Conservation (phyloP, 2,888 invertebrate genomes). For the Pseudococcus viburni region DNA sequence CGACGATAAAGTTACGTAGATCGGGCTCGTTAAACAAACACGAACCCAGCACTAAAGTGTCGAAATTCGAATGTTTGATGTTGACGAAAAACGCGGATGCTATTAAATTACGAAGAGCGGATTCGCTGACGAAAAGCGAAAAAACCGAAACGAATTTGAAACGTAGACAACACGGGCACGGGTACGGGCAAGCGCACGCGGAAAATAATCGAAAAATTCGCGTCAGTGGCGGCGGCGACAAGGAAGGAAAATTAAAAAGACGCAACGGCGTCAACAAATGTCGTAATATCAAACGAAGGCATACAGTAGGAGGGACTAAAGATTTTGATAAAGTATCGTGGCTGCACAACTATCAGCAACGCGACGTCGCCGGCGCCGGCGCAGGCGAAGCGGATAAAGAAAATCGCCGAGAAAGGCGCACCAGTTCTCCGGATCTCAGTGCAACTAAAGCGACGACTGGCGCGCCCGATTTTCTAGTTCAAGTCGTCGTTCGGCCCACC, state of each 20-base stretch:
- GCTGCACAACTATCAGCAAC: conserved; percentile 75
- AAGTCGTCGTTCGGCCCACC: conserved; percentile 68
- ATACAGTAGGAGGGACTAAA: conserved; percentile 94
- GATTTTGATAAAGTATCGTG: conserved; percentile 81
- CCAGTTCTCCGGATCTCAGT: conserved; percentile 77
- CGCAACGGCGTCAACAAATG: conserved; percentile 83
- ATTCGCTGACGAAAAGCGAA: conserved; percentile 80
- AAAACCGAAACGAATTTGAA: conserved; percentile 86
- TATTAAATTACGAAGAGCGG: conserved; percentile 74
- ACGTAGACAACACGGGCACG: conserved; percentile 75
- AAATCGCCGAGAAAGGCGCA: conserved; percentile 75
- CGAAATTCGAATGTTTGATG: conserved; percentile 71
- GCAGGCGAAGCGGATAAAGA: conserved; percentile 70
- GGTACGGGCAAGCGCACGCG: conserved; percentile 17
- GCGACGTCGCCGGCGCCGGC: conserved; percentile 68
- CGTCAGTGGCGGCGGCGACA: not conserved
- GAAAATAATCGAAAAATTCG: not conserved
- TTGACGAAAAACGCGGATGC: conserved; percentile 71
- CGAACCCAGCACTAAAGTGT: conserved; percentile 69
- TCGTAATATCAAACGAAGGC: conserved; percentile 87
- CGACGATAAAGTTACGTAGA: conserved; percentile 68
- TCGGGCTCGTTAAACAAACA: conserved; percentile 70
- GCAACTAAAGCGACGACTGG: conserved; percentile 67
- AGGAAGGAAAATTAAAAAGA: conserved; percentile 77
- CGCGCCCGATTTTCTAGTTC: conserved; percentile 67